Evolutionary conservation across 2,113 vertebrate genomes (phyloP).

Genomic region (Vidua chalybeata): DNA sequence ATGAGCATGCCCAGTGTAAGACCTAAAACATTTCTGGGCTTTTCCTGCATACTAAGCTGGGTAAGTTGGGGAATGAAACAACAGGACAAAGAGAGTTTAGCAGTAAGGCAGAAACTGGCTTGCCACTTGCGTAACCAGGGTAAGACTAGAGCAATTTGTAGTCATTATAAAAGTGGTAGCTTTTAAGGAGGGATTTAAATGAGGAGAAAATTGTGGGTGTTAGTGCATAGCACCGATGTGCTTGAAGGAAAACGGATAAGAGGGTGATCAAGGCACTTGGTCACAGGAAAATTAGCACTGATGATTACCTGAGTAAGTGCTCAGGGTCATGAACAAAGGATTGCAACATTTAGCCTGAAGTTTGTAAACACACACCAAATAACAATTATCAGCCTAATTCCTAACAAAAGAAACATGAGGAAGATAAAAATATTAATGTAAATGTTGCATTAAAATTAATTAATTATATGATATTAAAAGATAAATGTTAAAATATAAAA

Average conservation of each 20-base stretch:
- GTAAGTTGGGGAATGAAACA: background rate
- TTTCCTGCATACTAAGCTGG: background rate
- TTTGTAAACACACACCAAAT: constrained; percentile 24
- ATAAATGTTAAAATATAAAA: background rate
- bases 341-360: constrained; percentile 38
- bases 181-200: constrained; percentile 13
- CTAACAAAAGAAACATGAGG: background rate
- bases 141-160: background rate
- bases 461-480: background rate
- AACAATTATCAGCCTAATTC: background rate
- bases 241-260: constrained; percentile 33
- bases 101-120: background rate
- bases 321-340: background rate
- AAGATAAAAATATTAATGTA: background rate
- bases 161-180: background rate
- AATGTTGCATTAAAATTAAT: background rate
- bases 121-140: background rate
- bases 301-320: background rate
- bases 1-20: background rate
- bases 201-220: constrained; percentile 10
- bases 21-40: background rate
- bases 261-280: background rate
- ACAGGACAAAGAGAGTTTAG: background rate
- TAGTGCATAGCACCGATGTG: background rate
- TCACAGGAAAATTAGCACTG: background rate